Percentiles rank a stretch among this genome's conserved stretches.
phyloP scores from a whole-genome alignment of 2,888 invertebrate genomes.

The Drosophila neutralis region DNA sequence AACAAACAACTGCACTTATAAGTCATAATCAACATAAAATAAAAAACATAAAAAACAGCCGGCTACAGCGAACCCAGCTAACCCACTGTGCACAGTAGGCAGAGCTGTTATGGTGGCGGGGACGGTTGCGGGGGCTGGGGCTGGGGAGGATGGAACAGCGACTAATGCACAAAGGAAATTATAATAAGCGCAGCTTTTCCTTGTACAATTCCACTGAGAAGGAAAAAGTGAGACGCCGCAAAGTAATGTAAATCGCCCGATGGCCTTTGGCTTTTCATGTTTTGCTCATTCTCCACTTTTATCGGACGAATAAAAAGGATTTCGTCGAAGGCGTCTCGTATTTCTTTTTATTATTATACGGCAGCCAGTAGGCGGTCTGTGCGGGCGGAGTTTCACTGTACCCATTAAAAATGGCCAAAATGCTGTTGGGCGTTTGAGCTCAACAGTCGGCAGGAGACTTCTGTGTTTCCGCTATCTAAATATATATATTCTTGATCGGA shows the following conservation, averaged over 20 bases:
- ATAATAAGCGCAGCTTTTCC: slow-evolving; percentile 72
- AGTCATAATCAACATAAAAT: slow-evolving; percentile 47
- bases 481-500: background rate
- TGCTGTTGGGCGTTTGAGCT: background rate
- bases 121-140: rapidly evolving
- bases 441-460: background rate
- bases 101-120: slow-evolving; percentile 1
- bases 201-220: slow-evolving; percentile 52
- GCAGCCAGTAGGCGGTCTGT: slow-evolving; percentile 52
- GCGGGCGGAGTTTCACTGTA: slow-evolving; percentile 25
- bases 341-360: slow-evolving; percentile 72
- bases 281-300: slow-evolving; percentile 47
- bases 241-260: slow-evolving; percentile 73
- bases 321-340: slow-evolving; percentile 70
- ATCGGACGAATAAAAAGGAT: slow-evolving; percentile 78
- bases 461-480: background rate
- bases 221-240: slow-evolving; percentile 63
- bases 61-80: slow-evolving; percentile 65
- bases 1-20: slow-evolving; percentile 58
- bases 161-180: slow-evolving; percentile 73
- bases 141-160: background rate
- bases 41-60: slow-evolving; percentile 41
- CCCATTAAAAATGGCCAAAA: background rate
- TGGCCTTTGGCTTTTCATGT: slow-evolving; percentile 55
- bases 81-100: slow-evolving; percentile 77